Percentiles rank a stretch among this genome's conserved stretches.
Evolutionary conservation across 2,888 invertebrate genomes (phyloP).

Genomic region (Drosophila mettleri): DNA sequence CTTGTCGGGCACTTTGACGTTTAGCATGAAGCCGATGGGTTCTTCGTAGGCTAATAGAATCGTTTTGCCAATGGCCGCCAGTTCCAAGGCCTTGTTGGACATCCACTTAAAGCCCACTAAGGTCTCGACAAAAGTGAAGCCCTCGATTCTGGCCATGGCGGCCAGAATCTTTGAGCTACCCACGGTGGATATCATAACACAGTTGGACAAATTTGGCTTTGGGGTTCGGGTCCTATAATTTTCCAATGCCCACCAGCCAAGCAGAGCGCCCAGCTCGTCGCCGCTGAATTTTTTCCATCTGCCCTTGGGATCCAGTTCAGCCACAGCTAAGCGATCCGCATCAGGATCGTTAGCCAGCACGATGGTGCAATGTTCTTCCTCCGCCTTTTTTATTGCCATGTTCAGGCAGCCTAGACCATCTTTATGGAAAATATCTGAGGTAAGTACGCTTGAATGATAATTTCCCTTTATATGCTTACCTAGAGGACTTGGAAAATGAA

Average conservation of each 20-base stretch:
- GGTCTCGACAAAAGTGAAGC: slow-evolving; percentile 93
- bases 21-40: slow-evolving; percentile 99
- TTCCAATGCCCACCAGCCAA: slow-evolving; percentile 97
- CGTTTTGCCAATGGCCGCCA: slow-evolving; percentile 90
- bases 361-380: slow-evolving; percentile 88
- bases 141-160: slow-evolving; percentile 92
- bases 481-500: slow-evolving; percentile 98
- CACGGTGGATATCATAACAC: slow-evolving; percentile 95
- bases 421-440: slow-evolving; percentile 21
- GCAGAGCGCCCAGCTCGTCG: slow-evolving; percentile 96
- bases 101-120: slow-evolving; percentile 99
- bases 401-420: slow-evolving; percentile 93
- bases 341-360: slow-evolving; percentile 99
- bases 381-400: slow-evolving; percentile 92
- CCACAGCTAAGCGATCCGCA: slow-evolving; percentile 97
- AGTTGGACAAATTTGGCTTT: slow-evolving; percentile 86
- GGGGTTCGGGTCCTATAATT: slow-evolving; percentile 86
- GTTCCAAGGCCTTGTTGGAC: slow-evolving; percentile 92
- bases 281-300: slow-evolving; percentile 90
- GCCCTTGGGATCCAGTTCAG: slow-evolving; percentile 89
- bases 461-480: slow-evolving; percentile 34
- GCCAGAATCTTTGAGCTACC: slow-evolving; percentile 97
- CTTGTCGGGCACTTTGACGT: slow-evolving; percentile 94
- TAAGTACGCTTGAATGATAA: not conserved
- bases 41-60: slow-evolving; percentile 98